Evolutionary conservation across 2,797 vertebrate species (phyloP), one percentile per base, ranked within the genome.

Genomic region (Coregonus suidteri): DNA sequence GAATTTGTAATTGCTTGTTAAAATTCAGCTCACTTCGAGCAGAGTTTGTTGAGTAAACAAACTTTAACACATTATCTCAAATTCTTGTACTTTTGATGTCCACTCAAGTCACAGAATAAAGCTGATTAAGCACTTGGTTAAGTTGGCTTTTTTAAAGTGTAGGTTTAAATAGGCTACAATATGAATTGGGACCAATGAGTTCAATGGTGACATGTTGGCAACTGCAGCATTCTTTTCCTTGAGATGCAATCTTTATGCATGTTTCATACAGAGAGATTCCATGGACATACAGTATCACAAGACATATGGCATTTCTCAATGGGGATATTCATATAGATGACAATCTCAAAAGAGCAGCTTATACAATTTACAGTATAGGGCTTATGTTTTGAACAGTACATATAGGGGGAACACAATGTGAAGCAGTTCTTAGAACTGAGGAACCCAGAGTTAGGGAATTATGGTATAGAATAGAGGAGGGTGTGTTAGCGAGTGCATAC

Each of bases 401-500:
- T 81, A 70, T 62, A 84, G 74, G 66, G 53, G 34, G 78, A 81
- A 82, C 62, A 7, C 37, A 79, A 75, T 20, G 18, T 73, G 9
- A 82, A 74, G 15, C 64, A 59, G 18, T 16, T 64, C 34, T 78
- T 73, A 73, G 64, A 82, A 73, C 68, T 74, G 71, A 83, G 54
- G 31, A 53, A 70, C 41, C 16, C 74, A 74, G 41, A 47, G 41
- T 11, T 9, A 47, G 11, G 9, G 41, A 47, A 47, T 47, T 25
- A 25, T 25, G 34, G 16, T 68, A 74, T 15, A 73, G 35, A 6
- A 0, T 25, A 77, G 75, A 71, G 64, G 65, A 78, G 73, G n/a
- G 56, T 2, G 1, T 31, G 15, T 62, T 18, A 16, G 31, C 41
- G 18, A 14, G 52, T 56, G 6, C 37, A 41, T 41, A 9, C 37